phyloP scores from a whole-genome alignment of 2,888 invertebrate genomes.

The Agrilus cyanescens region DNA sequence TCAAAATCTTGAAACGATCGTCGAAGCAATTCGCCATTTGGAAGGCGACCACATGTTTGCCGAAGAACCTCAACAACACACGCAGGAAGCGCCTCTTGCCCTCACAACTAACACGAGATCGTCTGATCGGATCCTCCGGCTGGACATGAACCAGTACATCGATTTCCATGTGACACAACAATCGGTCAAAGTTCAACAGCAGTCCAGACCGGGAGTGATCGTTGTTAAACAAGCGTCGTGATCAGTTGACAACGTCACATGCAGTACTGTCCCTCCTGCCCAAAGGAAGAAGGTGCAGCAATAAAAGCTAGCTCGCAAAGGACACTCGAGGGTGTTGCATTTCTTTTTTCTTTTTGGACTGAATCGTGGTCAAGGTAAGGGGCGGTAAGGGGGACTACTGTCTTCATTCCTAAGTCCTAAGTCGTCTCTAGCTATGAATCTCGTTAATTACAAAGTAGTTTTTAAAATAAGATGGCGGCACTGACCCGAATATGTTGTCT shows the following conservation, averaged over 20 bases:
- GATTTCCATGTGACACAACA: slow-evolving; percentile 41
- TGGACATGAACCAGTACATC: slow-evolving; percentile 50
- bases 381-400: slow-evolving; percentile 5
- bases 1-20: slow-evolving; percentile 94
- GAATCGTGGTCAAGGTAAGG: slow-evolving; percentile 5
- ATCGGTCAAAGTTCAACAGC: slow-evolving; percentile 40
- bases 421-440: slow-evolving; percentile 12
- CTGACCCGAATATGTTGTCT: no score
- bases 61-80: slow-evolving; percentile 45
- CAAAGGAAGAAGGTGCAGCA: slow-evolving; percentile 11
- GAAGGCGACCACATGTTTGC: slow-evolving; percentile 92
- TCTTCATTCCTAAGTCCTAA: slow-evolving; percentile 10
- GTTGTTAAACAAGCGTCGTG: slow-evolving; percentile 77
- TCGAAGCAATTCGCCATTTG: slow-evolving; percentile 94
- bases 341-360: no score
- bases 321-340: slow-evolving; percentile 11
- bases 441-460: slow-evolving; percentile 10
- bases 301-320: slow-evolving; percentile 10
- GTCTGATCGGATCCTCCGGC: slow-evolving; percentile 36
- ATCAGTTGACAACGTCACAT: slow-evolving; percentile 43
- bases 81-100: slow-evolving; percentile 46
- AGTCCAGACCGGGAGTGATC: slow-evolving; percentile 79
- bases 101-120: slow-evolving; percentile 35
- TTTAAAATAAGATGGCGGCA: slow-evolving; percentile 5
- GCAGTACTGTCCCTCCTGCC: slow-evolving; percentile 24